Percentiles rank a stretch among this genome's conserved stretches.
phyloP scores from a whole-genome alignment of 2,797 vertebrate species.

The Phoeniculus purpureus region DNA sequence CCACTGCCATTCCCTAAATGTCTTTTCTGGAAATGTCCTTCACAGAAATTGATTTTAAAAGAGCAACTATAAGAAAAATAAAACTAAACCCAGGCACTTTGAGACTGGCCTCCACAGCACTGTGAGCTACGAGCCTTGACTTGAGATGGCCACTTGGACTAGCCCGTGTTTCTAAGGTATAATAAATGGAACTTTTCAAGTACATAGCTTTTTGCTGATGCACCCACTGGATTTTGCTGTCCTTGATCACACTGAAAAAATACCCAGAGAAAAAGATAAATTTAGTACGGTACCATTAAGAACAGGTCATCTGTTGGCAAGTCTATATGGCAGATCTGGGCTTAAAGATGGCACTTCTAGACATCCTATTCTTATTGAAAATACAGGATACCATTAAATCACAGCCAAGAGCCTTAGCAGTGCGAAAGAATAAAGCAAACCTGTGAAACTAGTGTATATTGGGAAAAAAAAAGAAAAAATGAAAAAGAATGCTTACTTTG shows the following conservation, averaged over 20 bases:
- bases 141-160: no score
- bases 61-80: background rate
- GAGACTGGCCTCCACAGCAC: background rate
- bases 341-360: background rate
- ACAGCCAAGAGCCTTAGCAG: background rate
- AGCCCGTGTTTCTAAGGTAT: background rate
- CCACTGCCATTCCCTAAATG: background rate
- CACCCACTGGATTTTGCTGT: background rate
- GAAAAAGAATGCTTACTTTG: background rate
- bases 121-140: background rate
- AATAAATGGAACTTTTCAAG: background rate
- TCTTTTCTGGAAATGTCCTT: background rate
- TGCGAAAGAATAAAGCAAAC: background rate
- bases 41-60: background rate
- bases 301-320: background rate
- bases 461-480: rapidly evolving
- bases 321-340: background rate
- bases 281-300: background rate
- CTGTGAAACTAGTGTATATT: background rate
- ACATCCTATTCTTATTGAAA: background rate
- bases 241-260: background rate
- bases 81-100: background rate
- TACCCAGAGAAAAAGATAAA: background rate
- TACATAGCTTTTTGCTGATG: rapidly evolving
- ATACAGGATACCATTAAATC: background rate